Percentiles rank a stretch among this genome's conserved stretches.
phyloP scores from a whole-genome alignment of 2,113 vertebrate genomes.

The Clarias batrachus region DNA sequence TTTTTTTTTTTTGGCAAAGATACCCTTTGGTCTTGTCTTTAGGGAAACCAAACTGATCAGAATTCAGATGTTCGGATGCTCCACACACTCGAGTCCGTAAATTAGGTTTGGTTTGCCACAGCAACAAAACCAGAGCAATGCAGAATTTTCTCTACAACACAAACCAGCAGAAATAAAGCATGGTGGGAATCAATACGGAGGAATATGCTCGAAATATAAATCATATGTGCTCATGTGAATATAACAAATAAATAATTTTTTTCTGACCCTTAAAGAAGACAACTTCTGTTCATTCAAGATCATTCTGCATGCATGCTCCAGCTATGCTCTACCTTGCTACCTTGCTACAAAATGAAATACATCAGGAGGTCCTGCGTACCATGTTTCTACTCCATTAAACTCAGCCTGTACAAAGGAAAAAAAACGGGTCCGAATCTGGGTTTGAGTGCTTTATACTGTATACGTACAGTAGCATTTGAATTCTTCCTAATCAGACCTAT shows the following conservation, averaged over 20 bases:
- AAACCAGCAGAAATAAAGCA: neutral
- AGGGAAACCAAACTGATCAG: neutral
- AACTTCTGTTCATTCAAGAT: neutral
- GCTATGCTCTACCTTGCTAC: neutral
- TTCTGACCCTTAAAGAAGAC: neutral
- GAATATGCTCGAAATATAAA: neutral
- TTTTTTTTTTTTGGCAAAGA: neutral
- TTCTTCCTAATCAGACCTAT: constrained; percentile 9
- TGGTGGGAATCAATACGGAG: neutral
- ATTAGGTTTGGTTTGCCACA: neutral
- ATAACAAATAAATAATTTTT: constrained; percentile 19
- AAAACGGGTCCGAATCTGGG: neutral
- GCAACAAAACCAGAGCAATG: neutral
- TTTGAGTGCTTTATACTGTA: neutral
- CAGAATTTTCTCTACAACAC: neutral
- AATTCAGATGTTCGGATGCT: neutral
- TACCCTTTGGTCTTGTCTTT: neutral
- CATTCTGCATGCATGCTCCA: neutral
- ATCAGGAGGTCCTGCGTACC: neutral
- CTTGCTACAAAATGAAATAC: neutral
- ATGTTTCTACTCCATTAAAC: constrained; percentile 2
- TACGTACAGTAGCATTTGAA: neutral
- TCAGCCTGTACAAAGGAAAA: constrained; percentile 1
- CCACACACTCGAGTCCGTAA: neutral
- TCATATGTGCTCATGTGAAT: neutral